A percentile compares a stretch with the other conserved stretches of the same genome.
phyloP scores from a whole-genome alignment of 2,797 vertebrate species.

The Poeciliopsis presidionis region DNA sequence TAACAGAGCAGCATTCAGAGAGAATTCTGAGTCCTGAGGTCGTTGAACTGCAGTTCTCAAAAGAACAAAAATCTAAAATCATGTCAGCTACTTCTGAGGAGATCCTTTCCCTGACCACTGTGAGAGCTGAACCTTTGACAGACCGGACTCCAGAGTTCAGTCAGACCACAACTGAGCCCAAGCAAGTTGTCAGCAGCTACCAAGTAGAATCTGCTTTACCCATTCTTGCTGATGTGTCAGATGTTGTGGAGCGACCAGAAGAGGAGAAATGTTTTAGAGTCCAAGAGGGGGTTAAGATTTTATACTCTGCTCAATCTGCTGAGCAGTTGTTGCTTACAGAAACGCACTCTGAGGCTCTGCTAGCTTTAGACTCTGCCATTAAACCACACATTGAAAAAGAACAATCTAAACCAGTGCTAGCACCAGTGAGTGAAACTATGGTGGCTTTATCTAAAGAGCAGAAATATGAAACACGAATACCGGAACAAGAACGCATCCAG shows the following conservation, averaged over 20 bases:
- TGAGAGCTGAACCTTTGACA: constrained; percentile 56
- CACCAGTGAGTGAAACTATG: constrained; percentile 68
- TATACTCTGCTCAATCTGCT: constrained; percentile 73
- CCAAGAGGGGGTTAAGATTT: constrained; percentile 76
- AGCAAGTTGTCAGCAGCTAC: constrained; percentile 59
- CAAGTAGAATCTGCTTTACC: constrained; percentile 64
- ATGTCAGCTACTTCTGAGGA: constrained; percentile 76
- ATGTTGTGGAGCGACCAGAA: constrained; percentile 45
- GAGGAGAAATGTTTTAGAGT: constrained; percentile 71
- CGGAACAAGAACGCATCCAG: constrained; percentile 60
- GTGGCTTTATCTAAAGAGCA: constrained; percentile 71
- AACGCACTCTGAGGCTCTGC: constrained; percentile 61
- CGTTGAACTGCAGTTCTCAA: constrained; percentile 52
- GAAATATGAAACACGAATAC: constrained; percentile 44
- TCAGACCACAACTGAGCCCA: constrained; percentile 60
- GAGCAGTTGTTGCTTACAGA: constrained; percentile 69
- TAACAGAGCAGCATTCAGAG: constrained; percentile 79
- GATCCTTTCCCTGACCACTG: constrained; percentile 63
- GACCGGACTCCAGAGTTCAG: constrained; percentile 40
- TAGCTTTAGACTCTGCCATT: constrained; percentile 47
- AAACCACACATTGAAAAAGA: constrained; percentile 56
- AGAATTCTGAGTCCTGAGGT: constrained; percentile 77
- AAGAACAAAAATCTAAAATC: constrained; percentile 68
- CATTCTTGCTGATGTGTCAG: constrained; percentile 67
- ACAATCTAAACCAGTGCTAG: constrained; percentile 43